Evolutionary conservation across 2,888 invertebrate genomes (phyloP), one percentile per base, ranked within the genome.

Genomic region (Dicyrtomina minuta): DNA sequence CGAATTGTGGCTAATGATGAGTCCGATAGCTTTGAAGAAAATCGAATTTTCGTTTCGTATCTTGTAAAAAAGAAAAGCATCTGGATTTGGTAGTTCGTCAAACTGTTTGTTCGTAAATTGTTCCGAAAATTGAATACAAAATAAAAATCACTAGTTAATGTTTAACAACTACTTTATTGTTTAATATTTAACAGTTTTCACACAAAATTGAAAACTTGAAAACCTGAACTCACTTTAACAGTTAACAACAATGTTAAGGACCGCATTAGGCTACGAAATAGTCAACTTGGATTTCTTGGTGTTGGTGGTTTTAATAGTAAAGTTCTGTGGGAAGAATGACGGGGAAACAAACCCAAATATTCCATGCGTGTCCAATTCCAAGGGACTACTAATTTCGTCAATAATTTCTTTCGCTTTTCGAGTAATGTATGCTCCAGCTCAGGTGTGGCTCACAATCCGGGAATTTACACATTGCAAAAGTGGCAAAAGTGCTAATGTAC

Each of bases 331-430:
- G 81, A 99, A 99, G 0, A 96, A 93, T 0, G 92, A 90, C 0
- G 99, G 99, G 46, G 99, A 83, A 44, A 98, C 89, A 81, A 99
- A 99, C 99, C 99, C n/a, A n/a, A n/a, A 99, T 80, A 99, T 99
- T 80, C 98, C 99, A 83, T 99, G 99, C 0, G 99, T 99, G 81
- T 99, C 99, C 77, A 99, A 83, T 81, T 99, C 99, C 69, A 99
- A 84, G 0, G 99, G 98, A 0, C 98, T 86, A 0, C 96, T 95
- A 58, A 90, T 83, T 79, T 93, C 90, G 82, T 99, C 99, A 66
- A 99, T 93, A 71, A 99, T 93, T 84, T 98, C 95, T 58, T 97
- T 84, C 0, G 99, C 97, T 81, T 89, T 89, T 83, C 90, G 96
- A 78, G 99, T 99, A 76, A 99, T 98, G 80, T 93, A 89, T 0